Conservation (phyloP, 1,140 invertebrate species). For the Coboldia fuscipes region DNA sequence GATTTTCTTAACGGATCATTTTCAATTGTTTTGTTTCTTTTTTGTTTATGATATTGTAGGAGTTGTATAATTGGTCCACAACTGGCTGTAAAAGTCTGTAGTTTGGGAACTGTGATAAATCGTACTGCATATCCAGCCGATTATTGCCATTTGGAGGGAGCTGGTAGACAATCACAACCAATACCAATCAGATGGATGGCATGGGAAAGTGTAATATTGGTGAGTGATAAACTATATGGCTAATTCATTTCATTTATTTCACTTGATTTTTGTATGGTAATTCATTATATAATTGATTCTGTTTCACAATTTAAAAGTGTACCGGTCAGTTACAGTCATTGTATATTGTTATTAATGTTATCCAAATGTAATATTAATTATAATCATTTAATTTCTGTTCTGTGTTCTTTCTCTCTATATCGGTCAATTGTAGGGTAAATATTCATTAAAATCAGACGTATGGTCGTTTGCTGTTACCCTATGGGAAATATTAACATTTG, state of each 20-base stretch:
- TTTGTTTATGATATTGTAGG: slow-evolving; percentile 30
- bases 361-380: background rate
- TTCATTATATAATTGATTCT: too few species aligned
- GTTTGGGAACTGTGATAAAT: slow-evolving; percentile 44
- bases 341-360: too few species aligned
- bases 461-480: slow-evolving; percentile 78
- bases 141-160: slow-evolving; percentile 45
- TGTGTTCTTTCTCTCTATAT: slow-evolving; percentile 4
- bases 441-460: slow-evolving; percentile 67
- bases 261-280: too few species aligned
- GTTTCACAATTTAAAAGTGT: too few species aligned
- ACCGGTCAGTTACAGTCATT: too few species aligned
- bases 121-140: slow-evolving; percentile 42
- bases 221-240: slow-evolving; percentile 23
- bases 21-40: slow-evolving; percentile 1
- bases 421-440: slow-evolving; percentile 56
- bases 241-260: too few species aligned
- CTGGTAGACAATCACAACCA: slow-evolving; percentile 23
- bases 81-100: slow-evolving; percentile 61
- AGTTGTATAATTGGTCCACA: slow-evolving; percentile 68
- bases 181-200: slow-evolving; percentile 60
- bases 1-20: background rate
- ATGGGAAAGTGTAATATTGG: slow-evolving; percentile 65
- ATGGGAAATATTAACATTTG: slow-evolving; percentile 78
- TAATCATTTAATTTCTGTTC: slow-evolving; percentile 3